Evolutionary conservation across 2,113 vertebrate genomes (phyloP), one percentile per base, ranked within the genome.

Genomic region (Naja naja): DNA sequence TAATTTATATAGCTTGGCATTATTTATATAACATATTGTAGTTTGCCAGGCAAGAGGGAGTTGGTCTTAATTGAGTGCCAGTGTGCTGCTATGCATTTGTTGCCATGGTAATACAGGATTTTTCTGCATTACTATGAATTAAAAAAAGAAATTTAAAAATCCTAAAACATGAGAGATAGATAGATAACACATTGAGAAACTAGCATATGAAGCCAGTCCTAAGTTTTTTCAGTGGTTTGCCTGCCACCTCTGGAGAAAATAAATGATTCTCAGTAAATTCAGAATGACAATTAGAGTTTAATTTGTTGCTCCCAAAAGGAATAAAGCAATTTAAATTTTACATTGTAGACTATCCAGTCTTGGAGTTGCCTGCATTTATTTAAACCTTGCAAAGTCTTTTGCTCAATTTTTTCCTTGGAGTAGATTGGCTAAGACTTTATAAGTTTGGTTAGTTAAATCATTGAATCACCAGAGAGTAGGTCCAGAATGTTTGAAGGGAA

Each of bases 21-120:
- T 88, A 64, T 93, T 91, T 52, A 85, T 95, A 93, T 92, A 92
- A 92, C 11, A 64, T 94, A 12, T 86, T 92, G 23, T 86, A 49
- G 25, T 4, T 91, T 87, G 92, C 92, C 55, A 85, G 0, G 11
- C 54, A 88, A 88, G 2, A 74, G 0, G 89, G 92, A 7, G 47
- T 90, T 87, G 23, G 23, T 93, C 16, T 90, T 74, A 93, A 81
- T 90, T 49, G 64, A 60, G 91, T 14, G 7, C 0, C 2, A 56
- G 91, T 87, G 20, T 87, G 4, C 90, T 93, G 89, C 55, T 56
- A 93, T 85, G 39, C 54, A 85, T 94, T 85, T 92, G 89, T 94
- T 94, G 47, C 91, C 39, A 91, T 93, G 55, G 89, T 49, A 91
- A 94, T 89, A 86, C 87, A 91, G 54, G 34, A 39, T 45, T 4